Evolutionary conservation across 2,113 vertebrate genomes (phyloP).

Genomic region (Girardinichthys multiradiatus): DNA sequence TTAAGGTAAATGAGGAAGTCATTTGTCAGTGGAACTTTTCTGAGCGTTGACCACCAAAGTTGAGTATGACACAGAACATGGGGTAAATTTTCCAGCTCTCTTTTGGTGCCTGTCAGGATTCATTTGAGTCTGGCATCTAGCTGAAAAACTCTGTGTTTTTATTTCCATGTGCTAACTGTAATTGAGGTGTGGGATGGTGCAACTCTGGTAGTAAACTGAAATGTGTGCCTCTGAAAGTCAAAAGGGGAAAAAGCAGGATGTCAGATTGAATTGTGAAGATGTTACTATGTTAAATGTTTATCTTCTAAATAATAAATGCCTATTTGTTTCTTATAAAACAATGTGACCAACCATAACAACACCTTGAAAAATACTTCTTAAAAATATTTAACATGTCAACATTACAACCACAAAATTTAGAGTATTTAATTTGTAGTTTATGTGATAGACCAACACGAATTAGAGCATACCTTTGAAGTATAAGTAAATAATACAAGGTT

Average conservation of each 20-base stretch:
- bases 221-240: conserved; percentile 68
- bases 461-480: too few relatives aligned
- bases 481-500: too few relatives aligned
- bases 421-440: too few relatives aligned
- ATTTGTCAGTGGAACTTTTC: conserved; percentile 49
- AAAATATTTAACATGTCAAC: neutral
- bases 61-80: conserved; percentile 49
- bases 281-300: conserved; percentile 38
- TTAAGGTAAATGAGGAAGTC: conserved; percentile 34
- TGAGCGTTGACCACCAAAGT: conserved; percentile 52
- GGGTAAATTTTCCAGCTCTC: conserved; percentile 65
- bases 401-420: neutral
- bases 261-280: conserved; percentile 43
- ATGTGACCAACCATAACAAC: neutral
- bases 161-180: conserved; percentile 84
- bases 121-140: conserved; percentile 57
- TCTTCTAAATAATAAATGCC: neutral
- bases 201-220: conserved; percentile 76
- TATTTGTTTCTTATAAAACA: conserved; percentile 6
- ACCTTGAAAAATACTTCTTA: neutral
- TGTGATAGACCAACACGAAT: too few relatives aligned
- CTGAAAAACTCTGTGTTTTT: conserved; percentile 74
- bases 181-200: conserved; percentile 76
- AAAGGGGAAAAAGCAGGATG: conserved; percentile 39
- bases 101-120: conserved; percentile 54